Evolutionary conservation across 2,888 invertebrate species (phyloP).

Genomic region (Lymantria dispar): DNA sequence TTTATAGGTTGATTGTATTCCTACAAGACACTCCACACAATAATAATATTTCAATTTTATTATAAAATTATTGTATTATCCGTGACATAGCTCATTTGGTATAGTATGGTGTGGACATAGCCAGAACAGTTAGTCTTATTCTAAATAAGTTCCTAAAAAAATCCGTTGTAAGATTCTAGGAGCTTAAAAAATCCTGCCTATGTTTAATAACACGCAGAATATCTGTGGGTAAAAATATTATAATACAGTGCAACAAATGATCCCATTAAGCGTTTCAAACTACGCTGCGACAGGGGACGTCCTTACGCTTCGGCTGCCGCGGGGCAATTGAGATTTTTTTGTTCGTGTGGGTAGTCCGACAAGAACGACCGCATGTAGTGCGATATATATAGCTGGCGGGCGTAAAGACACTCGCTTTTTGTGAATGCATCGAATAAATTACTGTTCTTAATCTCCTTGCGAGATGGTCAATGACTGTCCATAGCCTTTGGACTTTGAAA

Average conservation of each 20-base stretch:
- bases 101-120: too few relatives aligned
- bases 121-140: too few relatives aligned
- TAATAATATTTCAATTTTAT: too few relatives aligned
- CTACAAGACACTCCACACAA: too few relatives aligned
- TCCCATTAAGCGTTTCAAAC: slow-evolving; percentile 45
- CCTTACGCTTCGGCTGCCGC: slow-evolving; percentile 51
- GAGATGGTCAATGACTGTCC: slow-evolving; percentile 35
- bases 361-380: slow-evolving; percentile 66
- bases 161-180: too few relatives aligned
- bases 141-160: too few relatives aligned
- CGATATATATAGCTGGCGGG: slow-evolving; percentile 63
- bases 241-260: slow-evolving; percentile 47
- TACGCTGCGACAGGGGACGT: slow-evolving; percentile 59
- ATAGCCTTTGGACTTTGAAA: slow-evolving; percentile 30
- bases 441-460: slow-evolving; percentile 39
- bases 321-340: slow-evolving; percentile 48
- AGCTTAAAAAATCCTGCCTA: too few relatives aligned
- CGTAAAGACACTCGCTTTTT: slow-evolving; percentile 51
- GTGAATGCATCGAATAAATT: slow-evolving; percentile 48
- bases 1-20: too few relatives aligned
- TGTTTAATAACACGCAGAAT: not conserved
- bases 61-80: too few relatives aligned
- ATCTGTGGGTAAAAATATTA: not conserved
- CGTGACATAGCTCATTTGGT: too few relatives aligned
- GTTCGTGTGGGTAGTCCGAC: slow-evolving; percentile 54